phyloP scores from a whole-genome alignment of 1,140 invertebrate species.

The Prorops nasuta region DNA sequence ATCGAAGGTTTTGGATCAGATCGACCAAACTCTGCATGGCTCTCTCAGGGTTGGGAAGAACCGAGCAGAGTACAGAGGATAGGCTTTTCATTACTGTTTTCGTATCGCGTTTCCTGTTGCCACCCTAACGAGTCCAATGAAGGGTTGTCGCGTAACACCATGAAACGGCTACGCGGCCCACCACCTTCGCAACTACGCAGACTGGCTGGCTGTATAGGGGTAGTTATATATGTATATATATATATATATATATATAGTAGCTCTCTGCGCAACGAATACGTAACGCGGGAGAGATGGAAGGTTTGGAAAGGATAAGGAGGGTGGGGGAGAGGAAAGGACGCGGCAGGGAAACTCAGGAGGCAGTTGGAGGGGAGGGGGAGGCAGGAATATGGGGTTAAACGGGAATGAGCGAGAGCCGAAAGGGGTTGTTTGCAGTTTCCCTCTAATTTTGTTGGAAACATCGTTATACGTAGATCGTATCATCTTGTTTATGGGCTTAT shows the following conservation, averaged over 20 bases:
- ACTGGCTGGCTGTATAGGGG: too few species aligned
- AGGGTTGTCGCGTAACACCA: constrained; percentile 38
- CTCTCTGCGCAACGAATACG: too few species aligned
- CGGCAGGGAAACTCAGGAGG: background rate
- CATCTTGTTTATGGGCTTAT: constrained; percentile 45
- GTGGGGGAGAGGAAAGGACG: background rate
- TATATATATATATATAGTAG: too few species aligned
- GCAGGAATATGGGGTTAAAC: constrained; percentile 31
- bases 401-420: constrained; percentile 41
- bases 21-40: too few species aligned
- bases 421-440: constrained; percentile 47
- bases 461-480: constrained; percentile 47
- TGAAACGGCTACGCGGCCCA: constrained; percentile 21
- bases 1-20: too few species aligned
- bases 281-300: constrained; percentile 3
- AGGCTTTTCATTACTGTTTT: constrained; percentile 45
- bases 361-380: background rate
- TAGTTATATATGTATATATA: too few species aligned
- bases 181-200: too few species aligned
- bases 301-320: constrained; percentile 7
- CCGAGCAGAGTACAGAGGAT: constrained; percentile 30
- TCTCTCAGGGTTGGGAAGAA: too few species aligned
- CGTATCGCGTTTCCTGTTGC: constrained; percentile 42
- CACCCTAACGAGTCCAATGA: constrained; percentile 42
- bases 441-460: constrained; percentile 49